Conservation (phyloP, 1,140 invertebrate genomes). For the Drosophila guanche region DNA sequence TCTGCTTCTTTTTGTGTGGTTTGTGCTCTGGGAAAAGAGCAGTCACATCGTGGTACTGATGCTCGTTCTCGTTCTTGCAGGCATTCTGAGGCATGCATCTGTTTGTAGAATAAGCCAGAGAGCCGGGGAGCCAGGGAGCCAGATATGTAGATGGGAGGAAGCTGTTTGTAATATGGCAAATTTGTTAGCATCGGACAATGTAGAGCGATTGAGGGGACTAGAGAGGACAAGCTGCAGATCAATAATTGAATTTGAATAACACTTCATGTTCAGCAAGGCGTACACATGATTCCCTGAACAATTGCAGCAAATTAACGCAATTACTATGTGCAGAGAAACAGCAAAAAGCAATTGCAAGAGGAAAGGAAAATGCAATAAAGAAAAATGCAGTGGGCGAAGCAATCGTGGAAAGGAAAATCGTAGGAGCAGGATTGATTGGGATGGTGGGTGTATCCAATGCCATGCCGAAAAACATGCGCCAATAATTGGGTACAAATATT, state of each 20-base stretch:
- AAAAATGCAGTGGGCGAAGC: too few species aligned
- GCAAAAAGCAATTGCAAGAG: constrained; percentile 23
- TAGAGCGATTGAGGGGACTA: too few species aligned
- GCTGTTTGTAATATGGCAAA: constrained; percentile 27
- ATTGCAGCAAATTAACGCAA: constrained; percentile 42
- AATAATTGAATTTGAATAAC: constrained; percentile 43
- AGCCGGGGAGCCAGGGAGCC: neutral
- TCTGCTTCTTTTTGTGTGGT: too few species aligned
- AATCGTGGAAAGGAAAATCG: too few species aligned
- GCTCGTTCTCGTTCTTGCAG: constrained; percentile 10
- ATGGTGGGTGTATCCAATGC: too few species aligned
- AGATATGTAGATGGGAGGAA: neutral
- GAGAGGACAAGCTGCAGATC: constrained; percentile 6
- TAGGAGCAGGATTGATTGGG: too few species aligned
- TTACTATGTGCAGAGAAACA: constrained; percentile 12
- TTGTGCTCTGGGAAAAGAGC: too few species aligned
- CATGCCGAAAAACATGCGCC: too few species aligned
- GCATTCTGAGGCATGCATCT: constrained; percentile 7
- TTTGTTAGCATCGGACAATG: constrained; percentile 9
- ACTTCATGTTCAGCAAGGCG: constrained; percentile 8
- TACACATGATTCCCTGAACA: constrained; percentile 1
- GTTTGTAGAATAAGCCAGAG: neutral
- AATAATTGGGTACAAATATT: too few species aligned
- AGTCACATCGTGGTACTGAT: too few species aligned
- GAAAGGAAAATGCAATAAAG: neutral